These are phyloP conservation scores for Daubentonia madagascariensis DNA, from an alignment of 2,113 vertebrate species.

Conservation along the genomic window DNA sequence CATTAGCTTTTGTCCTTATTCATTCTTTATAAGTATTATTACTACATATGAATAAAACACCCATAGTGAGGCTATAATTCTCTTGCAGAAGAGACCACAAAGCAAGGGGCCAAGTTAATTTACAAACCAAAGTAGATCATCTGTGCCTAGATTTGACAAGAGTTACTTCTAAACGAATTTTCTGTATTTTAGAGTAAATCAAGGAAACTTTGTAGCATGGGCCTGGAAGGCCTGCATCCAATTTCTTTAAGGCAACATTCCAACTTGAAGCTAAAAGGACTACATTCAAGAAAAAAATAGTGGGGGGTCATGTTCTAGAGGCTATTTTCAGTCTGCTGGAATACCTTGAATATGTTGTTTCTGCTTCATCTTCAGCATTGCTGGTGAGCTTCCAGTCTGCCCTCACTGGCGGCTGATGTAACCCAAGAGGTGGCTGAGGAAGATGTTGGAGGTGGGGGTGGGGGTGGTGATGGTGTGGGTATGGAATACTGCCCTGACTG, in stretches of 20 bases:
- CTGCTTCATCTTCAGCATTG: constrained; percentile 91
- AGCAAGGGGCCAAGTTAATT: neutral
- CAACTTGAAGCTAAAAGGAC: neutral
- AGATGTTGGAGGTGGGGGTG: constrained; percentile 92
- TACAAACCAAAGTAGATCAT: neutral
- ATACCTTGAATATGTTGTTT: constrained; percentile 92
- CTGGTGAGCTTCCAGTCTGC: constrained; percentile 92
- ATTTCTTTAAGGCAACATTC: neutral
- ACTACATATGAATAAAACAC: neutral
- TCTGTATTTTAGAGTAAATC: neutral
- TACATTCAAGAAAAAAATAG: neutral
- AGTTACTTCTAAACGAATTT: neutral
- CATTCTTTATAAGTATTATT: neutral
- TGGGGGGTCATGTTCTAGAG: constrained; percentile 50
- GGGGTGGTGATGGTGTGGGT: constrained; percentile 90
- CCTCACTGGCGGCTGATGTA: constrained; percentile 92
- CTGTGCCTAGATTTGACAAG: neutral
- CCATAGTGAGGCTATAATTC: neutral
- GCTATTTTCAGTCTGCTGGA: constrained; percentile 46
- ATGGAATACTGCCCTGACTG: constrained; percentile 89
- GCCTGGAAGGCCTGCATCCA: neutral
- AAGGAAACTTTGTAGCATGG: neutral
- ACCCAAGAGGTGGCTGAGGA: constrained; percentile 90
- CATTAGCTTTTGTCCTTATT: neutral
- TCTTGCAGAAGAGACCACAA: neutral